A percentile compares a stretch with the other conserved stretches of the same genome.
Conservation (phyloP, 92 coral and sea anemone species). For the Paragorgia papillata region DNA sequence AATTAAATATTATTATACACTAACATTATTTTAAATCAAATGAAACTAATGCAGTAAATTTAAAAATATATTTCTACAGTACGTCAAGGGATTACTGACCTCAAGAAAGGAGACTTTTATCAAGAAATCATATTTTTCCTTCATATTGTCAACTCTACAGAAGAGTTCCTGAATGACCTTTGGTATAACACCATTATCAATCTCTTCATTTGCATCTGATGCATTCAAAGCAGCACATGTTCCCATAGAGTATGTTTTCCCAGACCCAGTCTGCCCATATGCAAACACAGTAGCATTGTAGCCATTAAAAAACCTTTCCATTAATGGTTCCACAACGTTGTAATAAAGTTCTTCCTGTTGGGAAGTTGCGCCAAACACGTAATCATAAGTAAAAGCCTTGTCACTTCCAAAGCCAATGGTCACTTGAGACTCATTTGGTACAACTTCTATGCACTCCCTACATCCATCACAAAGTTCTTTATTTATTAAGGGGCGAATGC, state of each 20-base stretch:
- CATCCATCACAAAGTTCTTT: constrained; percentile 90
- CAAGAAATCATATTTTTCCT: constrained; percentile 70
- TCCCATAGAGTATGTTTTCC: constrained; percentile 95
- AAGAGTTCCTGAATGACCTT: constrained; percentile 71
- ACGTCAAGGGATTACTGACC: constrained; percentile 46
- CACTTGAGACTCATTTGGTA: constrained; percentile 89
- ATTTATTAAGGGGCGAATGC: constrained; percentile 82
- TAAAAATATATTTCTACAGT: neutral
- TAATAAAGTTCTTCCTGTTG: constrained; percentile 71
- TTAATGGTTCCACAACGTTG: constrained; percentile 73
- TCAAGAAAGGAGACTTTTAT: constrained; percentile 87
- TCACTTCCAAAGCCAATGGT: constrained; percentile 71
- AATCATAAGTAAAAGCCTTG: constrained; percentile 91
- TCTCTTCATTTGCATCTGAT: constrained; percentile 58
- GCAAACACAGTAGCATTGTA: constrained; percentile 96
- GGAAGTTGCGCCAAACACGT: constrained; percentile 71
- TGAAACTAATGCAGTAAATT: neutral
- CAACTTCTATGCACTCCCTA: constrained; percentile 72
- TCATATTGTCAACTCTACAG: constrained; percentile 63
- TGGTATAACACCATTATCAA: constrained; percentile 81
- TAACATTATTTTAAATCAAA: neutral
- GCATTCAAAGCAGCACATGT: constrained; percentile 73
- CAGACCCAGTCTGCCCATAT: constrained; percentile 97
- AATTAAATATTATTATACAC: neutral
- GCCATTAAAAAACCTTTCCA: constrained; percentile 79